These are phyloP conservation scores for Phallusia fumigata DNA, from an alignment of 23 tunicate species.

Conservation along the genomic window DNA sequence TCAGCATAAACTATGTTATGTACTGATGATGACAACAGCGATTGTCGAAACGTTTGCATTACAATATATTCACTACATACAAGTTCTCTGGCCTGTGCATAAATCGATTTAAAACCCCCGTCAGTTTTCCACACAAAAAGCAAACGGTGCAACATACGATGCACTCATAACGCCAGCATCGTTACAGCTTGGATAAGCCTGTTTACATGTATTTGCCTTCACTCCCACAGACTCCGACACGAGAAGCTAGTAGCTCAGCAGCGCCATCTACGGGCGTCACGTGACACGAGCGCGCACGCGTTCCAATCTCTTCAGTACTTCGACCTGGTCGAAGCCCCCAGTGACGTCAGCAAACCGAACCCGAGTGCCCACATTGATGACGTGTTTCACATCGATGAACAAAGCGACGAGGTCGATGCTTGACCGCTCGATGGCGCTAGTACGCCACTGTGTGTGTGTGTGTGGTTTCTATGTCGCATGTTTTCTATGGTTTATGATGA, in stretches of 20 bases:
- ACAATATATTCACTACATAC: too few species aligned
- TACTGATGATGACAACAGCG: too few species aligned
- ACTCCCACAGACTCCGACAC: conserved; percentile 60
- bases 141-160: too few species aligned
- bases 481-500: not conserved
- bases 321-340: conserved; percentile 62
- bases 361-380: conserved; percentile 59
- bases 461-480: not conserved
- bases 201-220: too few species aligned
- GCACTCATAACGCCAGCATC: too few species aligned
- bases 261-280: conserved; percentile 43
- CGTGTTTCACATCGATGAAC: conserved; percentile 45
- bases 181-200: too few species aligned
- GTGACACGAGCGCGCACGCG: conserved; percentile 77
- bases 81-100: too few species aligned
- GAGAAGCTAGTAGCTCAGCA: conserved; percentile 73
- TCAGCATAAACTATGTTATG: too few species aligned
- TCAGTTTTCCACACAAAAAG: too few species aligned
- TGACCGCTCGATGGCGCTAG: conserved; percentile 5
- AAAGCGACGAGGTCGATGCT: conserved; percentile 29
- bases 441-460: not conserved
- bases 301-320: conserved; percentile 70
- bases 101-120: too few species aligned
- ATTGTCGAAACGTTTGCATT: too few species aligned
- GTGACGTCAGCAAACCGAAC: conserved; percentile 34